Evolutionary conservation across 2,888 invertebrate species (phyloP), one percentile per base, ranked within the genome.

Genomic region (Pelosia muscerda): DNA sequence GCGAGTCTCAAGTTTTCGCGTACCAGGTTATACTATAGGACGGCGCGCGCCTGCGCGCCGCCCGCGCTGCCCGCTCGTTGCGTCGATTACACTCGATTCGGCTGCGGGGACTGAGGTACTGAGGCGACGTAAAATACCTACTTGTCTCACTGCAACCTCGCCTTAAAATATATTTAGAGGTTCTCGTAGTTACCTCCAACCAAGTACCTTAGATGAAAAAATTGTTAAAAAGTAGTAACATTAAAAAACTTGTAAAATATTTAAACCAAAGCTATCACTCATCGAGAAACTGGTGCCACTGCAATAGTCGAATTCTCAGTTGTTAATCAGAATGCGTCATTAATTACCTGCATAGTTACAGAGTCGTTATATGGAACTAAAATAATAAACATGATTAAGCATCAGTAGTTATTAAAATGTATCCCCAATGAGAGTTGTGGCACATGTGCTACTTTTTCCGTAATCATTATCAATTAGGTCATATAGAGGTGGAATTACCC

Each of bases 391-490:
- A 63, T 61, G 59, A 63, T 60, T 60, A 61, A 68, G 67, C 71
- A 57, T 56, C 59, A 71, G 71, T 67, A 65, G 53, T 68, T 61
- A 73, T 65, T 62, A 73, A 69, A 69, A 63, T 73, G 63, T 71
- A 66, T 55, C 74, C 68, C 64, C 68, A 78, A 78, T 71, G 71
- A 71, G 79, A 66, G 60, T 58, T 65, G 62, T 75, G 49, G 77
- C 66, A 73, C 69, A 77, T 71, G 78, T 73, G 72, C 79, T 61
- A 77, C 69, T 77, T 79, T 76, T 77, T 70, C 38, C 34, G 63
- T 78, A 71, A 58, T 0, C 22, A 78, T 75, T 78, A 75, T 71
- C 59, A 73, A 78, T 79, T 78, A 79, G 72, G 72, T 79, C 73
- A 72, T 75, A 69, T 72, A 49, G 71, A 72, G 63, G 68, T 73